These are phyloP conservation scores for Sphaeridia pumilis DNA, from an alignment of 2,888 invertebrate genomes.

Conservation along the genomic window DNA sequence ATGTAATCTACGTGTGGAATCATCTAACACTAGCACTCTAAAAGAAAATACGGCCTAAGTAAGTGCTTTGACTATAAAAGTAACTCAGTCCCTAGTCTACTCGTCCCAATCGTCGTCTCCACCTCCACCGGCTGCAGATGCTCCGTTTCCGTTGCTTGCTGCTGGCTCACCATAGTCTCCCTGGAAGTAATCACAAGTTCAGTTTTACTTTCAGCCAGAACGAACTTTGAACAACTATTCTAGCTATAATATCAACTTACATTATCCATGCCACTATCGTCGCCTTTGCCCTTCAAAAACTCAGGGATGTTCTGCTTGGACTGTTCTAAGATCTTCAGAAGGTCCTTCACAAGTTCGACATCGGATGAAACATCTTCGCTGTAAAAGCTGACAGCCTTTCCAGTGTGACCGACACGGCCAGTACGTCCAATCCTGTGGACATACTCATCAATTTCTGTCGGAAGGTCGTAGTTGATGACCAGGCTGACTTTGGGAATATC, in stretches of 20 bases:
- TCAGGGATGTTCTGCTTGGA: constrained; percentile 70
- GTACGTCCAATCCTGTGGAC: constrained; percentile 46
- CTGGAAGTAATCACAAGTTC: too few species aligned
- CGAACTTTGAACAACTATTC: too few species aligned
- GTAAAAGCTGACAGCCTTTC: constrained; percentile 46
- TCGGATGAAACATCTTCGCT: constrained; percentile 49
- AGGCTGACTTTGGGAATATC: constrained; percentile 70
- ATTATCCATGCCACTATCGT: constrained; percentile 42
- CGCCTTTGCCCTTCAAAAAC: constrained; percentile 49
- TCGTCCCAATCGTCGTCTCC: constrained; percentile 21
- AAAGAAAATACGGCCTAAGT: background rate
- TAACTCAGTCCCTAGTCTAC: background rate
- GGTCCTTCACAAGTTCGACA: constrained; percentile 47
- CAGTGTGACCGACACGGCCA: constrained; percentile 43
- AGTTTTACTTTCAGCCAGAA: too few species aligned
- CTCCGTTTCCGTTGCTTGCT: background rate
- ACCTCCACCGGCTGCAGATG: constrained; percentile 13
- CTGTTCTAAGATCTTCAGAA: constrained; percentile 60
- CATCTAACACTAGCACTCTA: background rate
- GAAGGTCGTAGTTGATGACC: constrained; percentile 45
- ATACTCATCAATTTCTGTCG: constrained; percentile 42
- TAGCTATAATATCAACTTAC: too few species aligned
- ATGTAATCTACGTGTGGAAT: background rate
- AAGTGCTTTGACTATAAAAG: background rate
- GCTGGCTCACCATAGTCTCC: background rate